phyloP scores from a whole-genome alignment of 2,797 vertebrate genomes.

The Microctenopoma steveboyesi region DNA sequence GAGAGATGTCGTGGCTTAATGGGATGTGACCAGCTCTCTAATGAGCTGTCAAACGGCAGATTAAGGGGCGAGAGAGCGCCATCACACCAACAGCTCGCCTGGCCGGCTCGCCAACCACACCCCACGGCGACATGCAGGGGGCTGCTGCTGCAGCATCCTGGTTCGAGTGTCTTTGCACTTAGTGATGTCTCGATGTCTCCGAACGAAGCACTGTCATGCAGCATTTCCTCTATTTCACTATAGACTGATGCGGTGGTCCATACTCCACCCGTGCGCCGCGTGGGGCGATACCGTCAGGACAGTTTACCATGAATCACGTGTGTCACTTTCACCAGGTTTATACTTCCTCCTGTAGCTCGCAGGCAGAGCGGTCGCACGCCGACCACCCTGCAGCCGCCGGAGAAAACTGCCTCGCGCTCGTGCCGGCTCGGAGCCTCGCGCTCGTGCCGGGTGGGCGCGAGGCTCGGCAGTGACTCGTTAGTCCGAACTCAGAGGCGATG shows the following conservation, averaged over 20 bases:
- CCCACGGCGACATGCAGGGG: slow-evolving; percentile 64
- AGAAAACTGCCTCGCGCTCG: neutral
- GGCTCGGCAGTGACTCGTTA: neutral
- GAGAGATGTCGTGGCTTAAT: slow-evolving; percentile 22
- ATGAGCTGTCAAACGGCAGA: slow-evolving; percentile 63
- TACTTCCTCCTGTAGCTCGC: slow-evolving; percentile 44
- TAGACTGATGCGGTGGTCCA: slow-evolving; percentile 3
- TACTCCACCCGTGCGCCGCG: neutral
- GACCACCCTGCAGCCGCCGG: slow-evolving; percentile 7
- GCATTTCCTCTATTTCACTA: neutral
- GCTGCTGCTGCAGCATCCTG: slow-evolving; percentile 65
- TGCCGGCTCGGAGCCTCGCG: no score
- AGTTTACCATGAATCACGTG: slow-evolving; percentile 16
- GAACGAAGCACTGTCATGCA: slow-evolving; percentile 1
- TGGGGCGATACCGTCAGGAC: neutral
- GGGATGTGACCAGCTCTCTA: slow-evolving; percentile 43
- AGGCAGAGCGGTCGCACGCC: slow-evolving; percentile 14
- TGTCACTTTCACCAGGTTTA: slow-evolving; percentile 25
- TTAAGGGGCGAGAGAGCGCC: slow-evolving; percentile 40
- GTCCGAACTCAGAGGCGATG: slow-evolving; percentile 17
- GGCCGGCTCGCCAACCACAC: slow-evolving; percentile 76
- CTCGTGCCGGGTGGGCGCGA: neutral
- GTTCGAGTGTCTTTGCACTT: slow-evolving; percentile 57
- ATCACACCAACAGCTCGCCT: slow-evolving; percentile 34
- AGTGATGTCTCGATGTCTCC: no score